Base-by-base conservation (phyloP, 2,113 vertebrate species). In the Lepidothrix coronata region DNA sequence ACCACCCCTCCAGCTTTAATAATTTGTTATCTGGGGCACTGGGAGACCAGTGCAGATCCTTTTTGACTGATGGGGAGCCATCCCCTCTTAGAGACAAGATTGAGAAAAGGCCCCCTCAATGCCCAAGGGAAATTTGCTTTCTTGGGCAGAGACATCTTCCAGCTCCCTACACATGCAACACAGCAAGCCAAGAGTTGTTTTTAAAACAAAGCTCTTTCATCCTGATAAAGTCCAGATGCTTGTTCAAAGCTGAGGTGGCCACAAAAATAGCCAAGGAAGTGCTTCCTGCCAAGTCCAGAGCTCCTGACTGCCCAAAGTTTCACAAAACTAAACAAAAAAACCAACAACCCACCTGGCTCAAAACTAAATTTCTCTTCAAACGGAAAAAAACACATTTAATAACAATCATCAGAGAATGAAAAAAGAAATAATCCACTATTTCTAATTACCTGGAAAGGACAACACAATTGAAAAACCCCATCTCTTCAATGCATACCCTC, bases 191-290 rank as follows among this genome's bases (percentile, higher is more conserved):
- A 39, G 24, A 54, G 13, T 3, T 82, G 78, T 76, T 96, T 80
- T 79, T 67, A 71, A 92, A 80, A 78, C 16, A 95, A 88, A 93
- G 39, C 44, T 88, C 39, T 46, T 85, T 57, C 65, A 63, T 43
- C 70, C 46, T 88, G 58, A 70, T 72, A 82, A 88, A 89, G 30
- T 39, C 74, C 94, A 89, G 62, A 81, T 87, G 88, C 71, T 89
- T 51, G 35, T 27, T 61, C 23, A 79, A 68, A 94, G 35, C 72
- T 30, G 19, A 3, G 11, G 35, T 19, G 4, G 19, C 54, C 81
- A 70, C 78, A 92, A 10, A 93, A 85, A 37, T 5, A 37, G 37
- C 41, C 59, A 46, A 30, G 58, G 41, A 94, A 12, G 20, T 4
- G 5, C 67, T 63, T 73, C 44, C 78, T 93, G 46, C 73, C 82